These are phyloP conservation scores for Monopterus albus DNA, from an alignment of 2,113 vertebrate species.

Conservation along the genomic window DNA sequence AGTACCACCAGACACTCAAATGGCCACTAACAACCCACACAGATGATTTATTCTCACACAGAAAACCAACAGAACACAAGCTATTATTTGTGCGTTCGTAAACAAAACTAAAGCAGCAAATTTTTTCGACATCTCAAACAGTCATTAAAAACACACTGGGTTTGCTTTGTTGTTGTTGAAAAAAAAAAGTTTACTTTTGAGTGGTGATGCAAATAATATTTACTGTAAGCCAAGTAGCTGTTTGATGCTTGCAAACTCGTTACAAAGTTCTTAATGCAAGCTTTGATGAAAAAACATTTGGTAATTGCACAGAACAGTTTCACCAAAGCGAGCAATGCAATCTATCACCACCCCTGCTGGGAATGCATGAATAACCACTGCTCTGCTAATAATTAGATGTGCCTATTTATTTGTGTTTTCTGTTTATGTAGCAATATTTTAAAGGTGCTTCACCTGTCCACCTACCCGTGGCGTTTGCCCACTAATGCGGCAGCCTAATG, in stretches of 20 bases:
- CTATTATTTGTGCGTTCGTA: conserved; percentile 8
- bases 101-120: conserved; percentile 13
- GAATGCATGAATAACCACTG: no score
- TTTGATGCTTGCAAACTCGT: conserved; percentile 9
- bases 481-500: conserved; percentile 55
- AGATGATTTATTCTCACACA: conserved; percentile 42
- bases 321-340: no score
- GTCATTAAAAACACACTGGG: not conserved
- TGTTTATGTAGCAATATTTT: no score
- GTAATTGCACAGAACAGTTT: no score
- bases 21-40: conserved; percentile 38
- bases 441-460: conserved; percentile 48
- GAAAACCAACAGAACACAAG: conserved; percentile 26
- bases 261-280: conserved; percentile 3
- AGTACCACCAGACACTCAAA: conserved; percentile 50
- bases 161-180: no score
- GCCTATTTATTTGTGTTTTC: no score
- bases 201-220: not conserved
- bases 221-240: not conserved
- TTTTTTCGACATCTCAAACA: not conserved
- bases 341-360: no score
- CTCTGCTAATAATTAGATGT: no score
- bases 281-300: no score
- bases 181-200: not conserved
- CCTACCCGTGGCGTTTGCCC: conserved; percentile 35